Evolutionary conservation across 2,113 vertebrate species (phyloP).

Genomic region (Castor canadensis): DNA sequence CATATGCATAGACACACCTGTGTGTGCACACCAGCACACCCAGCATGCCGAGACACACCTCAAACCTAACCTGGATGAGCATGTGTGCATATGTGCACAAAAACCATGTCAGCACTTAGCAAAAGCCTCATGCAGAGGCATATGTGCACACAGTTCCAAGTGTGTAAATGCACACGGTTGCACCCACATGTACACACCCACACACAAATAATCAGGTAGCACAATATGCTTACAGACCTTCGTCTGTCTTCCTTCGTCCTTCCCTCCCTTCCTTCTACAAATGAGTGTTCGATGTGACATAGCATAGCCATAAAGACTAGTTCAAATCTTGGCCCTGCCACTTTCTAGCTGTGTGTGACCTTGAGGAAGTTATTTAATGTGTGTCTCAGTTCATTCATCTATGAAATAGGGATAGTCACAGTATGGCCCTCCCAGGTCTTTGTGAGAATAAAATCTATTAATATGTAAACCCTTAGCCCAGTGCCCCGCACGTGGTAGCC

Average conservation of each 20-base stretch:
- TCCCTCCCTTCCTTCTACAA: too few relatives aligned
- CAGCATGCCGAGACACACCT: not conserved
- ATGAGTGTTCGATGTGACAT: not conserved
- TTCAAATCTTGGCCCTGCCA: not conserved
- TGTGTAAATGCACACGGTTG: not conserved
- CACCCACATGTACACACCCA: too few relatives aligned
- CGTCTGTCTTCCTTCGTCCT: too few relatives aligned
- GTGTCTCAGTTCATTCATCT: too few relatives aligned
- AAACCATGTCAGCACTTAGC: not conserved
- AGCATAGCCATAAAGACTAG: not conserved
- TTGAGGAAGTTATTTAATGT: not conserved
- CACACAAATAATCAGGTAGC: not conserved
- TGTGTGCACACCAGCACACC: too few relatives aligned
- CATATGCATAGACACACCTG: fast-evolving
- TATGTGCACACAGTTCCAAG: too few relatives aligned
- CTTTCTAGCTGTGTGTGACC: not conserved
- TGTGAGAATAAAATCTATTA: not conserved
- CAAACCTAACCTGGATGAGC: not conserved
- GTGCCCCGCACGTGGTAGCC: too few relatives aligned
- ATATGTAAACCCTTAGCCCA: not conserved
- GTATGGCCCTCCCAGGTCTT: not conserved
- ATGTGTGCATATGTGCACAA: not conserved
- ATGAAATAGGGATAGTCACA: too few relatives aligned
- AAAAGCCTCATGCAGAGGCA: not conserved
- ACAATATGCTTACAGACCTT: too few relatives aligned